These are phyloP conservation scores for Ylistrum balloti DNA, from an alignment of 1,140 invertebrate species.

Conservation along the genomic window DNA sequence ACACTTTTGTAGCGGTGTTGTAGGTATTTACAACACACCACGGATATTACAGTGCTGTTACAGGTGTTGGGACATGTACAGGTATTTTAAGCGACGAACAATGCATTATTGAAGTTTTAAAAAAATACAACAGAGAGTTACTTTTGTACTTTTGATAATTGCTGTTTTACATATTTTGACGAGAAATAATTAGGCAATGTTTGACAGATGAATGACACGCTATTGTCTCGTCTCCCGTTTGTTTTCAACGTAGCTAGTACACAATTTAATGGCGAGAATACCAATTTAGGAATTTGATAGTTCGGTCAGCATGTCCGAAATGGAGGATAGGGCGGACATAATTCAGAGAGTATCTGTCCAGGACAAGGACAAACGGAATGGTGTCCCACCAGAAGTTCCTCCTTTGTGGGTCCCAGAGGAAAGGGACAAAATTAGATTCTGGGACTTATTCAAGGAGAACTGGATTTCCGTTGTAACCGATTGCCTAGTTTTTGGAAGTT, in stretches of 20 bases:
- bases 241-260: background rate
- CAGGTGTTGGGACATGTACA: background rate
- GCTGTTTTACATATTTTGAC: background rate
- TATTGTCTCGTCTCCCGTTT: background rate
- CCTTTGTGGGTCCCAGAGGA: slow-evolving; percentile 50
- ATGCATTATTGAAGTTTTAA: too few species aligned
- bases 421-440: slow-evolving; percentile 73
- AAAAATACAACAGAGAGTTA: too few species aligned
- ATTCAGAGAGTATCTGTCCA: slow-evolving; percentile 19
- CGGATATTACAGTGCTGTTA: background rate
- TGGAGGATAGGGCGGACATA: background rate
- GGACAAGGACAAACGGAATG: slow-evolving; percentile 45
- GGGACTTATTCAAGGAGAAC: slow-evolving; percentile 81
- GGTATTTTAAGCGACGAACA: too few species aligned
- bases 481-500: slow-evolving; percentile 83
- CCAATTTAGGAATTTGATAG: background rate
- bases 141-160: too few species aligned
- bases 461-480: slow-evolving; percentile 82
- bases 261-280: background rate
- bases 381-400: slow-evolving; percentile 2
- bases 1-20: background rate
- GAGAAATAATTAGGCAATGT: background rate
- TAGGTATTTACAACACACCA: background rate
- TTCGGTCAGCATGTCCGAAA: slow-evolving; percentile 41
- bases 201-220: background rate